Conservation (phyloP, 2,888 invertebrate genomes). For the Cryptosula pallasiana region DNA sequence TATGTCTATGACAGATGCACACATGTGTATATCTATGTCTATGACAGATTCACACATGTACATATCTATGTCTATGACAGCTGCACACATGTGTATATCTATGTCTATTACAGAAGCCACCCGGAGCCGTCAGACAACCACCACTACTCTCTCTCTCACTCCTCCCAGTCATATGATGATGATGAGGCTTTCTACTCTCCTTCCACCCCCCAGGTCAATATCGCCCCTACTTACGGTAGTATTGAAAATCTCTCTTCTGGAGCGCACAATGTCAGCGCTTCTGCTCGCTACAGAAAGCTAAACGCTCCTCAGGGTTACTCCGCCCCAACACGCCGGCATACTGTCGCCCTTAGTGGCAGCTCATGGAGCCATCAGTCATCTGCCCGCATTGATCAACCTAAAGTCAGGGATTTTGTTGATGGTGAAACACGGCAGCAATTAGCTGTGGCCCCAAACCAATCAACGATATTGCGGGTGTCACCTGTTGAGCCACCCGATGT, state of each 20-base stretch:
- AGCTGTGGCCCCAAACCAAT: background rate
- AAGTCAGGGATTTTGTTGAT: background rate
- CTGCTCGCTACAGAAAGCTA: background rate
- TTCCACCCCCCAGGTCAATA: background rate
- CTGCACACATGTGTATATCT: no score
- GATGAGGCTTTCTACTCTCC: slow-evolving; percentile 13
- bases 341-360: background rate
- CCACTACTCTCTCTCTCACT: background rate
- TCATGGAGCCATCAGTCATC: background rate
- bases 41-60: no score
- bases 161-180: slow-evolving; percentile 19
- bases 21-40: no score
- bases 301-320: background rate
- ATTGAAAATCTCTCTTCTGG: background rate
- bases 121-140: background rate
- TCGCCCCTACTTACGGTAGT: background rate
- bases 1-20: no score
- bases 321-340: slow-evolving; percentile 1
- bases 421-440: background rate
- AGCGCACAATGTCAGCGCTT: background rate
- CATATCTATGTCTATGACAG: no score
- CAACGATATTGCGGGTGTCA: background rate
- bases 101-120: no score
- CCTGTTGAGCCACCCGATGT: background rate
- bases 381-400: background rate